phyloP scores from a whole-genome alignment of 2,888 invertebrate genomes.

The Blastobasis lacticolella region DNA sequence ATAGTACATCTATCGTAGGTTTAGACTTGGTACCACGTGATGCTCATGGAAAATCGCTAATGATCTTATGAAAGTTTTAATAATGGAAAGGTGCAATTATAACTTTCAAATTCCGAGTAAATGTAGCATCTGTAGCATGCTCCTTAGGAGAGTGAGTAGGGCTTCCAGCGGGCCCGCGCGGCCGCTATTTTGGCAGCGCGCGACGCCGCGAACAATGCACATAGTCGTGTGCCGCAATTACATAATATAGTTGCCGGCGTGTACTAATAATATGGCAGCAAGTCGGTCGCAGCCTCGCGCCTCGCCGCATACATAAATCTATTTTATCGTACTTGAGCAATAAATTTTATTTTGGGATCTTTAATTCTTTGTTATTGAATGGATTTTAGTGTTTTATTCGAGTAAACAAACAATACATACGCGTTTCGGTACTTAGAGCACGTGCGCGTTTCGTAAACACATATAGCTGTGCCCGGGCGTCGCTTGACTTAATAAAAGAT shows the following conservation, averaged over 20 bases:
- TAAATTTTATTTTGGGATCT: conserved; percentile 75
- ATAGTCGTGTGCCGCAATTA: background rate
- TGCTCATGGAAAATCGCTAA: too few species aligned
- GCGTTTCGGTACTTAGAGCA: conserved; percentile 64
- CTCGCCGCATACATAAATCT: conserved; percentile 67
- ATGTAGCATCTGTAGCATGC: too few species aligned
- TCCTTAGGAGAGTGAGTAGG: too few species aligned
- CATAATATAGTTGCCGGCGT: conserved; percentile 7
- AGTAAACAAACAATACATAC: conserved; percentile 72
- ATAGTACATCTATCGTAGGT: too few species aligned
- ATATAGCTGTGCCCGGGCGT: conserved; percentile 44
- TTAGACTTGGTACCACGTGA: too few species aligned
- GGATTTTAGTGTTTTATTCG: conserved; percentile 75
- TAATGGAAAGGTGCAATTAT: too few species aligned
- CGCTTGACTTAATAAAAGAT: conserved; percentile 59
- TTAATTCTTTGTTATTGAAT: conserved; percentile 75
- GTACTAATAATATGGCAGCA: conserved; percentile 58
- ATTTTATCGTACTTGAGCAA: conserved; percentile 72
- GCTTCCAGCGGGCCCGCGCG: too few species aligned
- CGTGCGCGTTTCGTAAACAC: conserved; percentile 59
- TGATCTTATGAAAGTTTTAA: too few species aligned
- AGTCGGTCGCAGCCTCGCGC: conserved; percentile 28
- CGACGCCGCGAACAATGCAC: too few species aligned
- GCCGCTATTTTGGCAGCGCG: too few species aligned
- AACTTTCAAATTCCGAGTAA: too few species aligned